A percentile compares a stretch with the other conserved stretches of the same genome.
phyloP scores from a whole-genome alignment of 2,797 vertebrate species.

The Brachyrhaphis roseni region DNA sequence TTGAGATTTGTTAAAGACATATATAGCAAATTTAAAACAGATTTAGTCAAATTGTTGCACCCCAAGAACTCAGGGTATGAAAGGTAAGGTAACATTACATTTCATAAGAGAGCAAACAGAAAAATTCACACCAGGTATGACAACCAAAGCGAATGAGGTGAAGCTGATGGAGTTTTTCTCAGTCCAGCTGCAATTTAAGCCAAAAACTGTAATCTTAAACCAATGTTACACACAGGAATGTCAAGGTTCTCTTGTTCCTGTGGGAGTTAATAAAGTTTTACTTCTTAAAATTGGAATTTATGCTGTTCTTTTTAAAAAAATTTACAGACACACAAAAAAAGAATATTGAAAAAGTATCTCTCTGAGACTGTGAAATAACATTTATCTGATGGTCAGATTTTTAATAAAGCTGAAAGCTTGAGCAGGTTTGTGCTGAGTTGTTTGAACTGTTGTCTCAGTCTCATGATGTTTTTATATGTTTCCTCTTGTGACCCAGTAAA shows the following conservation, averaged over 20 bases:
- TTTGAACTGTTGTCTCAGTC: neutral
- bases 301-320: neutral
- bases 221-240: neutral
- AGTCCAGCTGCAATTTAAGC: neutral
- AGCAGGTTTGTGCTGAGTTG: neutral
- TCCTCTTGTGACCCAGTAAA: slow-evolving; percentile 24
- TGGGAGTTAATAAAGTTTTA: neutral
- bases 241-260: neutral
- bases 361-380: neutral
- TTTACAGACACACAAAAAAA: neutral
- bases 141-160: neutral
- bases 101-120: neutral
- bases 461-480: neutral
- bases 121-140: neutral
- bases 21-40: neutral
- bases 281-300: neutral
- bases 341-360: neutral
- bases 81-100: neutral
- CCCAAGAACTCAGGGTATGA: neutral
- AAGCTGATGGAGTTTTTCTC: neutral
- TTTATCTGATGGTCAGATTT: neutral
- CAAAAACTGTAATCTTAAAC: neutral
- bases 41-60: neutral
- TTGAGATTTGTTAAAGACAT: neutral
- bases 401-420: neutral